Percentiles rank a stretch among this genome's conserved stretches.
phyloP scores from a whole-genome alignment of 2,113 vertebrate species.

The Eidolon helvum region DNA sequence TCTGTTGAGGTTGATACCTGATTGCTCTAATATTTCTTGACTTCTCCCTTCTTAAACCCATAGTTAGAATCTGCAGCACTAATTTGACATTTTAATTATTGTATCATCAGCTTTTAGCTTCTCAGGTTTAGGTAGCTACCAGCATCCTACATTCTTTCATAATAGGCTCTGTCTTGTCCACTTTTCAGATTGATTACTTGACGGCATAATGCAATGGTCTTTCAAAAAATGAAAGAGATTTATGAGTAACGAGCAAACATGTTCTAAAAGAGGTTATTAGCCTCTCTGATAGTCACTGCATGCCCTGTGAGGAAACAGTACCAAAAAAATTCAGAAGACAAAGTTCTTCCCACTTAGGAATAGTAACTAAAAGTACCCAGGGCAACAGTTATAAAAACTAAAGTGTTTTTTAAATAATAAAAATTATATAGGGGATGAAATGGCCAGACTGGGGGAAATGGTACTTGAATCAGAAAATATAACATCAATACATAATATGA shows the following conservation, averaged over 20 bases:
- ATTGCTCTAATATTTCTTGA: background rate
- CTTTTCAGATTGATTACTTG: background rate
- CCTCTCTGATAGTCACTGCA: background rate
- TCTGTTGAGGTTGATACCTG: background rate
- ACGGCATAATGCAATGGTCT: background rate
- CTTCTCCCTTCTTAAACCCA: background rate
- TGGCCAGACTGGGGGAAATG: background rate
- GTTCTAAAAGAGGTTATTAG: background rate
- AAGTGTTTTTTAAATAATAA: background rate
- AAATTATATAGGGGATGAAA: constrained; percentile 29
- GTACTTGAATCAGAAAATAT: background rate
- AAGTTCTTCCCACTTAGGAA: background rate
- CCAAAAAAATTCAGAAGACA: background rate
- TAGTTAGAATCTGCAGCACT: background rate
- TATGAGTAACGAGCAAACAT: background rate
- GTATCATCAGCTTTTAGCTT: background rate
- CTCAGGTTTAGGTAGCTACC: background rate
- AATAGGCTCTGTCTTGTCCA: background rate
- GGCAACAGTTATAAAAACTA: background rate
- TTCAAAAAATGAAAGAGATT: background rate
- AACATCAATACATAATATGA: background rate
- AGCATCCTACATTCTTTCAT: background rate
- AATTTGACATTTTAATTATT: background rate
- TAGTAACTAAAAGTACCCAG: background rate
- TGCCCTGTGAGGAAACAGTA: background rate